phyloP scores from a whole-genome alignment of 2,888 invertebrate genomes.

The Cordilura impudica region DNA sequence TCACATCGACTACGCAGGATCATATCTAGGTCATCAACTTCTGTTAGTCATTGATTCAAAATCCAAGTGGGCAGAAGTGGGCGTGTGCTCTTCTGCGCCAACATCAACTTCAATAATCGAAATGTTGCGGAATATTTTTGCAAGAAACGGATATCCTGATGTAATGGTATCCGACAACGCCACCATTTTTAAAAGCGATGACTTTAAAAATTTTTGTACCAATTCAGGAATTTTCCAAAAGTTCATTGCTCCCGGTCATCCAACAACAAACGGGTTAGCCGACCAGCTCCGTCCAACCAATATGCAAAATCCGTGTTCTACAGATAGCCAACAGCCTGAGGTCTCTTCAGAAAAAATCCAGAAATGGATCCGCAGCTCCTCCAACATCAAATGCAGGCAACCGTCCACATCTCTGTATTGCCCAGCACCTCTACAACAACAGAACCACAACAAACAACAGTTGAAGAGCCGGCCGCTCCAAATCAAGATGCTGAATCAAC shows the following conservation, averaged over 20 bases:
- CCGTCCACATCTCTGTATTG: neutral
- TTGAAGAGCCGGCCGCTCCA: neutral
- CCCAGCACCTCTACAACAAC: neutral
- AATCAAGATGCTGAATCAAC: neutral
- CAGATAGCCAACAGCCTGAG: neutral
- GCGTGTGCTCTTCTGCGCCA: conserved; percentile 6
- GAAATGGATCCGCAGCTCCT: neutral
- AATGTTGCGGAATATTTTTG: conserved; percentile 40
- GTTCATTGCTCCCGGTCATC: too few relatives aligned
- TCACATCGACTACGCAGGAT: conserved; percentile 49
- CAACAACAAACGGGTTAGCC: neutral
- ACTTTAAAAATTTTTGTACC: too few relatives aligned
- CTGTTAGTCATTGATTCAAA: conserved; percentile 34
- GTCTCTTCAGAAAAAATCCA: neutral
- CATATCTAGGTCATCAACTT: conserved; percentile 23
- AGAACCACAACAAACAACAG: neutral
- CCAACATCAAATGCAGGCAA: too few relatives aligned
- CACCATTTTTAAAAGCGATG: too few relatives aligned
- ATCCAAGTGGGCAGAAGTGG: conserved; percentile 51
- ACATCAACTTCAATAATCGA: conserved; percentile 49
- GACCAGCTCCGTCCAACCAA: neutral
- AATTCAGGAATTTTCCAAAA: too few relatives aligned
- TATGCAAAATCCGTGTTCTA: neutral
- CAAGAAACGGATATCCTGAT: too few relatives aligned
- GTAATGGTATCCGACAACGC: too few relatives aligned